Conservation (phyloP, 2,888 invertebrate species). For the Mellilla xanthometata region DNA sequence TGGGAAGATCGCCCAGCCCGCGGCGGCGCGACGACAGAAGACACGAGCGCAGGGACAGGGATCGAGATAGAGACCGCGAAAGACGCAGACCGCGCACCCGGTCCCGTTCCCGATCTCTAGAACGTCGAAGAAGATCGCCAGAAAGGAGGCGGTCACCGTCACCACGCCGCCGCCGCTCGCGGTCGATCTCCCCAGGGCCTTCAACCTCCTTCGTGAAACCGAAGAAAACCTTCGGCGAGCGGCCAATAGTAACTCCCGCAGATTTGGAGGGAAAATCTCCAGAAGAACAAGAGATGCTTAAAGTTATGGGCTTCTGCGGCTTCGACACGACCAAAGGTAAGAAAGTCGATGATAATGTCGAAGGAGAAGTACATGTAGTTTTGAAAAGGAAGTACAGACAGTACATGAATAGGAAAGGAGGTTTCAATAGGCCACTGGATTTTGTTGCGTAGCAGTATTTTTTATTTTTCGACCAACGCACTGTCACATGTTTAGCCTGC, state of each 20-base stretch:
- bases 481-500: slow-evolving; percentile 21
- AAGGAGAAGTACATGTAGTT: slow-evolving; percentile 97
- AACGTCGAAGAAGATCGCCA: slow-evolving; percentile 69
- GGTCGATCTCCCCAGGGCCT: slow-evolving; percentile 62
- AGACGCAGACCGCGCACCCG: slow-evolving; percentile 65
- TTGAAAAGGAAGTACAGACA: slow-evolving; percentile 98
- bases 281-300: slow-evolving; percentile 97
- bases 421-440: slow-evolving; percentile 98
- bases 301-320: slow-evolving; percentile 97
- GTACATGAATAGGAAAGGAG: slow-evolving; percentile 99
- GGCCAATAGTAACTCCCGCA: slow-evolving; percentile 88
- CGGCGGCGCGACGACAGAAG: slow-evolving; percentile 70
- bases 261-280: slow-evolving; percentile 95
- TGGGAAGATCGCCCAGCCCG: slow-evolving; percentile 79
- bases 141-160: slow-evolving; percentile 58
- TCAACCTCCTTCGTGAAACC: slow-evolving; percentile 67
- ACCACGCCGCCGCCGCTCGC: slow-evolving; percentile 56
- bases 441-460: slow-evolving; percentile 89
- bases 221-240: slow-evolving; percentile 75
- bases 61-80: slow-evolving; percentile 68
- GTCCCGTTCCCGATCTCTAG: slow-evolving; percentile 70
- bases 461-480: slow-evolving; percentile 11
- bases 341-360: slow-evolving; percentile 96
- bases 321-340: slow-evolving; percentile 98
- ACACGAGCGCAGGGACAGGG: slow-evolving; percentile 55